A percentile compares a stretch with the other conserved stretches of the same genome.
Evolutionary conservation across 2,113 vertebrate genomes (phyloP).

Genomic region (Thalassoma bifasciatum): DNA sequence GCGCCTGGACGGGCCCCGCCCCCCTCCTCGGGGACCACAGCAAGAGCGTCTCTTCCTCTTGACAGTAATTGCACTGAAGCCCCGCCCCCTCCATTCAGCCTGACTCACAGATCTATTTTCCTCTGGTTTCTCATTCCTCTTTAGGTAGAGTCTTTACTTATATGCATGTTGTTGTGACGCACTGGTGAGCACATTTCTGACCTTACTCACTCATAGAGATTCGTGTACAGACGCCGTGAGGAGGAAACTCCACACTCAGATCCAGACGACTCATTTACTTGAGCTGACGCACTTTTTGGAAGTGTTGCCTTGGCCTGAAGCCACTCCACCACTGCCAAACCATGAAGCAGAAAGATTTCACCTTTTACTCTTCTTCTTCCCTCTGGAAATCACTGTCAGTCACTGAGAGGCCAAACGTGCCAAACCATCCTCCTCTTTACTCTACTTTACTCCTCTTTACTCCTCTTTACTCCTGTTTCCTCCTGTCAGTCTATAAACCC

Average conservation of each 20-base stretch:
- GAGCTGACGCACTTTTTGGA: constrained; percentile 67
- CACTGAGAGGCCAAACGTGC: constrained; percentile 59
- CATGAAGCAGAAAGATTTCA: constrained; percentile 55
- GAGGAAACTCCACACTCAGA: too few species aligned
- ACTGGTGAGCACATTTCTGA: constrained; percentile 61
- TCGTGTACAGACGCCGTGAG: too few species aligned
- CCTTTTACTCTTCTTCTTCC: constrained; percentile 37
- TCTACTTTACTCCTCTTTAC: constrained; percentile 12
- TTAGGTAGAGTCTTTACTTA: constrained; percentile 65
- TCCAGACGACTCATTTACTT: constrained; percentile 60
- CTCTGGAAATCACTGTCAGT: constrained; percentile 36
- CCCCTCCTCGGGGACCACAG: constrained; percentile 80
- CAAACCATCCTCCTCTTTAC: constrained; percentile 33
- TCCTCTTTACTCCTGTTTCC: too few species aligned
- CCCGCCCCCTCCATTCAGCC: constrained; percentile 15
- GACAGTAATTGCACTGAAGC: constrained; percentile 72
- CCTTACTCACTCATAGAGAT: too few species aligned
- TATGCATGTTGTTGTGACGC: constrained; percentile 76
- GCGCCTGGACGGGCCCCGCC: constrained; percentile 86
- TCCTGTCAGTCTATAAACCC: too few species aligned
- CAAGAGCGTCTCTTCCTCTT: constrained; percentile 84
- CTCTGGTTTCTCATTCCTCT: constrained; percentile 46
- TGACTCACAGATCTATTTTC: constrained; percentile 64
- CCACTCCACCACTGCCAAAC: constrained; percentile 77
- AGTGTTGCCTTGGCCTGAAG: constrained; percentile 69